Conservation (phyloP, 2,888 invertebrate species). For the Tachina lurida region DNA sequence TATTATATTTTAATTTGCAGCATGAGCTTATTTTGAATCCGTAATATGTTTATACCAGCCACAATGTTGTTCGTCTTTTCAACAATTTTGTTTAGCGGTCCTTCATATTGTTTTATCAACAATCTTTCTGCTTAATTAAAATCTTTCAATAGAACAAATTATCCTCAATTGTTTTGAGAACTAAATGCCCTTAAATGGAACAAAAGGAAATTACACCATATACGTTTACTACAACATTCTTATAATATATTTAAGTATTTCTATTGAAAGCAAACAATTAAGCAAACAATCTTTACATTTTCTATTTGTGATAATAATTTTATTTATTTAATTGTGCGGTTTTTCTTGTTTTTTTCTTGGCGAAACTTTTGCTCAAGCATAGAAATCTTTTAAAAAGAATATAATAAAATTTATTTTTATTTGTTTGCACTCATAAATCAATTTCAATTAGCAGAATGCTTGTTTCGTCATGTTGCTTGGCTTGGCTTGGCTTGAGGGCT, state of each 20-base stretch:
- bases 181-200: not conserved
- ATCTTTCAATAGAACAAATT: constrained; percentile 12
- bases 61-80: no score
- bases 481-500: constrained; percentile 39
- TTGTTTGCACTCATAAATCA: constrained; percentile 66
- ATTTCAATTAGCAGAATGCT: constrained; percentile 68
- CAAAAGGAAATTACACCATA: constrained; percentile 9
- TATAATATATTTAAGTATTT: not conserved
- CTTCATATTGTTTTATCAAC: not conserved
- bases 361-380: not conserved
- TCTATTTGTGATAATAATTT: not conserved
- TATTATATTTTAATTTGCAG: no score
- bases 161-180: not conserved
- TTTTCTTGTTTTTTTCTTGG: not conserved
- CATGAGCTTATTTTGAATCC: no score
- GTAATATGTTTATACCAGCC: no score
- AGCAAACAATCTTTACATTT: not conserved
- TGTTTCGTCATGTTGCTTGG: constrained; percentile 60
- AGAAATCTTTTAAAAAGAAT: constrained; percentile 29
- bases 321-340: constrained; percentile 1
- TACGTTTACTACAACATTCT: not conserved
- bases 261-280: not conserved
- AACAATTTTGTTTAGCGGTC: not conserved
- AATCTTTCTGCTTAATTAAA: constrained; percentile 8
- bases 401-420: constrained; percentile 44